A percentile compares a stretch with the other conserved stretches of the same genome.
These are phyloP conservation scores for Pseudotriccus pelzelni DNA, from an alignment of 2,797 vertebrate species.

Conservation along the genomic window DNA sequence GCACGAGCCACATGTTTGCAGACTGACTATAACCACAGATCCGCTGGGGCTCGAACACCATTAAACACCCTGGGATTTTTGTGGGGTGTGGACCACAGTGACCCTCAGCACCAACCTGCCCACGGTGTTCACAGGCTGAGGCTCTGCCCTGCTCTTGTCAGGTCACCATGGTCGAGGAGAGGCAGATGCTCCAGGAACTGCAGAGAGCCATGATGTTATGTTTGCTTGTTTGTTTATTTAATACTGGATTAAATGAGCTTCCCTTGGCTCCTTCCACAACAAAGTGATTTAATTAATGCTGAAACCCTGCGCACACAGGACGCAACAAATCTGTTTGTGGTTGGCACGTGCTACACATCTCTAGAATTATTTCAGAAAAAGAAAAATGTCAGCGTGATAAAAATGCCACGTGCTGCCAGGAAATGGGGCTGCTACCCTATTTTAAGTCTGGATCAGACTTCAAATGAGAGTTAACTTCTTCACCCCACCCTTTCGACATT, in stretches of 20 bases:
- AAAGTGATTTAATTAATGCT: background rate
- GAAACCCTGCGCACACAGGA: background rate
- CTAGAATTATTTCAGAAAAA: background rate
- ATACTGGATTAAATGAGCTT: background rate
- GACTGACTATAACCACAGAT: background rate
- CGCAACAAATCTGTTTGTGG: background rate
- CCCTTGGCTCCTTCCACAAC: background rate
- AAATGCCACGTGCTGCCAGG: background rate
- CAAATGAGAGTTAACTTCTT: background rate
- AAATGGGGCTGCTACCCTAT: background rate
- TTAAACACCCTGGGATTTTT: background rate
- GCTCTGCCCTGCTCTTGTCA: background rate
- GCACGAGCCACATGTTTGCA: background rate
- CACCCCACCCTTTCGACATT: background rate
- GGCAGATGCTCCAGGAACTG: background rate
- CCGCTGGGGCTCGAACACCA: background rate
- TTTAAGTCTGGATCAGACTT: background rate
- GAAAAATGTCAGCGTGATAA: background rate
- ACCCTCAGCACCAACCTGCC: background rate
- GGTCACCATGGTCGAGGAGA: rapidly evolving
- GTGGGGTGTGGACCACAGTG: background rate
- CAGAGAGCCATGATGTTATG: background rate
- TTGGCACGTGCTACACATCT: background rate
- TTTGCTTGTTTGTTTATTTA: background rate
- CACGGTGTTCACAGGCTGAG: rapidly evolving